These are phyloP conservation scores for Oscheius sp. DNA, from an alignment of 1,140 invertebrate species.

Conservation along the genomic window DNA sequence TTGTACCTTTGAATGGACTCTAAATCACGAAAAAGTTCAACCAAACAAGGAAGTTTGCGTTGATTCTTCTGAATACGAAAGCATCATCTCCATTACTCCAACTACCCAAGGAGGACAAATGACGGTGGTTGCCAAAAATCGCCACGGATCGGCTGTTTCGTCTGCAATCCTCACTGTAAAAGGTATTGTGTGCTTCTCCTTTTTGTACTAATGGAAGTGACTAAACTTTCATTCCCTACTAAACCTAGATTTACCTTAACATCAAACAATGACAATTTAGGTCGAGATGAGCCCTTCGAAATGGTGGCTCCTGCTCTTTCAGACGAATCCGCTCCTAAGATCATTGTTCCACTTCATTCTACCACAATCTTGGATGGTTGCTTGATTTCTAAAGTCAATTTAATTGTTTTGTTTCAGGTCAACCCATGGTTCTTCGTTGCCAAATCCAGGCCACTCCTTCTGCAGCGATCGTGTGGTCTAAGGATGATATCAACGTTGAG, in stretches of 20 bases:
- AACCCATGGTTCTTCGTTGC: conserved; percentile 35
- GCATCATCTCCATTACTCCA: conserved; percentile 14
- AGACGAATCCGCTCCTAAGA: conserved; percentile 37
- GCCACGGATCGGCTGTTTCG: conserved; percentile 19
- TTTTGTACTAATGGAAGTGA: neutral
- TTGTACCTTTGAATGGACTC: conserved; percentile 28
- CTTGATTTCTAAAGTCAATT: neutral
- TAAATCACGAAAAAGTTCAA: conserved; percentile 9
- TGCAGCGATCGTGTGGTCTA: conserved; percentile 31
- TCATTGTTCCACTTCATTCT: conserved; percentile 33
- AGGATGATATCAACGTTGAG: conserved; percentile 30
- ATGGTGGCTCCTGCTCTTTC: conserved; percentile 28
- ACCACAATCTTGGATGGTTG: conserved; percentile 22
- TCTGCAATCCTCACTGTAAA: conserved; percentile 26
- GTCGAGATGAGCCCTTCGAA: conserved; percentile 27
- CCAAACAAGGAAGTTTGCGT: conserved; percentile 11
- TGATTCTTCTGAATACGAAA: conserved; percentile 26
- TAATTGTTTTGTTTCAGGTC: conserved; percentile 4
- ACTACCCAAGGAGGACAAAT: conserved; percentile 20
- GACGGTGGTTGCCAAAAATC: conserved; percentile 31
- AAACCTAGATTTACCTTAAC: too few relatives aligned
- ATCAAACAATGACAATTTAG: neutral
- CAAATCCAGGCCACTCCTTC: conserved; percentile 32
- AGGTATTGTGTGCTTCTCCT: neutral
- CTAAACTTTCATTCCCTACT: neutral